phyloP scores from a whole-genome alignment of 1,140 invertebrate genomes.

The Drosophila persimilis region DNA sequence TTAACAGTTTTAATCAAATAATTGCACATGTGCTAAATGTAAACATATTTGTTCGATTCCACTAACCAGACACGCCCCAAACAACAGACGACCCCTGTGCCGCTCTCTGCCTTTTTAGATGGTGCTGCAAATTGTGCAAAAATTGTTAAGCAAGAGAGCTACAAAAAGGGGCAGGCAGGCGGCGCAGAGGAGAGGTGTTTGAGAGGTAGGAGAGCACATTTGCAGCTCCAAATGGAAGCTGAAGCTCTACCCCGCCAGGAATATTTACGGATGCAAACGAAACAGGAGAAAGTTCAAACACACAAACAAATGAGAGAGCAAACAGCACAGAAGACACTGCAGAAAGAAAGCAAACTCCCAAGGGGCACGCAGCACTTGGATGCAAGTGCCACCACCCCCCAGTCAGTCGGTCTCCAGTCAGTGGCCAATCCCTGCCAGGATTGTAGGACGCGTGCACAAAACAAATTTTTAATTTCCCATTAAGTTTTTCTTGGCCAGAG shows the following conservation, averaged over 20 bases:
- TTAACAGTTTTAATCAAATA: conserved; percentile 83
- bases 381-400: conserved; percentile 8
- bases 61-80: conserved; percentile 79
- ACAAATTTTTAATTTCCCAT: conserved; percentile 67
- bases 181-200: neutral
- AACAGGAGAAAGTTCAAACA: conserved; percentile 83
- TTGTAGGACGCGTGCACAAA: conserved; percentile 48
- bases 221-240: conserved; percentile 56
- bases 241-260: conserved; percentile 46
- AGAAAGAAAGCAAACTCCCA: conserved; percentile 16
- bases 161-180: conserved; percentile 18
- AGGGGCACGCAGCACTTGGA: neutral
- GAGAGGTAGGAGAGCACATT: conserved; percentile 37
- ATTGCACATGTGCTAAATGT: conserved; percentile 83
- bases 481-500: conserved; percentile 25
- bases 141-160: conserved; percentile 56
- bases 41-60: conserved; percentile 83
- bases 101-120: conserved; percentile 14
- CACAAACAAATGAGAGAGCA: conserved; percentile 83
- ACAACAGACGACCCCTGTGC: conserved; percentile 44
- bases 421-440: conserved; percentile 9
- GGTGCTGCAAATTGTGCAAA: conserved; percentile 69
- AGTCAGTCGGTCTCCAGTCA: neutral
- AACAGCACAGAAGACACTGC: conserved; percentile 70
- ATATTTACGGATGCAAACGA: conserved; percentile 83